phyloP scores from a whole-genome alignment of 2,113 vertebrate species.

The Cariama cristata region DNA sequence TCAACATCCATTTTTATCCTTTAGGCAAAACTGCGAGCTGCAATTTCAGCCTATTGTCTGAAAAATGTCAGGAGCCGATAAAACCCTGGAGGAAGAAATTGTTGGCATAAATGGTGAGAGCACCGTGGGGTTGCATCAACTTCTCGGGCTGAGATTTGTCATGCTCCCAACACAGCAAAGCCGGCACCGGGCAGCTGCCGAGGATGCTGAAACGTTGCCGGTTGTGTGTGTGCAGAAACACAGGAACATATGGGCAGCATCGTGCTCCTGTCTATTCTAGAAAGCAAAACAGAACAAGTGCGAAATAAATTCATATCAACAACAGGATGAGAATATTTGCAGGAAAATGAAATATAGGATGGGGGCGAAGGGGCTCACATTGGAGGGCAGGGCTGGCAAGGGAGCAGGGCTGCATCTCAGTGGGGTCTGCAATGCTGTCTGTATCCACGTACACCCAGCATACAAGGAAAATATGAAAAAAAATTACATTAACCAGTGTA shows the following conservation, averaged over 20 bases:
- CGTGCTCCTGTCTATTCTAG: background rate
- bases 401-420: accelerated
- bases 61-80: background rate
- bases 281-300: background rate
- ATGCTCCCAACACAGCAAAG: background rate
- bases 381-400: background rate
- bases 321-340: background rate
- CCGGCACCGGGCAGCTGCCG: background rate
- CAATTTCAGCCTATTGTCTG: background rate
- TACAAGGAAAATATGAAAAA: accelerated
- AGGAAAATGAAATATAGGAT: background rate
- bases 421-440: background rate
- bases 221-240: background rate
- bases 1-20: background rate
- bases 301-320: background rate
- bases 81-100: background rate
- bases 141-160: background rate
- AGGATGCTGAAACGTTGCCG: accelerated
- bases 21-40: background rate
- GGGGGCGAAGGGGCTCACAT: accelerated
- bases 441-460: background rate
- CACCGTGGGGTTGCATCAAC: accelerated
- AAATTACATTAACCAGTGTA: background rate
- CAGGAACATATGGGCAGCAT: background rate
- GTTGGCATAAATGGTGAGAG: background rate